phyloP scores from a whole-genome alignment of 1,140 invertebrate species.

The Carposina sasakii region DNA sequence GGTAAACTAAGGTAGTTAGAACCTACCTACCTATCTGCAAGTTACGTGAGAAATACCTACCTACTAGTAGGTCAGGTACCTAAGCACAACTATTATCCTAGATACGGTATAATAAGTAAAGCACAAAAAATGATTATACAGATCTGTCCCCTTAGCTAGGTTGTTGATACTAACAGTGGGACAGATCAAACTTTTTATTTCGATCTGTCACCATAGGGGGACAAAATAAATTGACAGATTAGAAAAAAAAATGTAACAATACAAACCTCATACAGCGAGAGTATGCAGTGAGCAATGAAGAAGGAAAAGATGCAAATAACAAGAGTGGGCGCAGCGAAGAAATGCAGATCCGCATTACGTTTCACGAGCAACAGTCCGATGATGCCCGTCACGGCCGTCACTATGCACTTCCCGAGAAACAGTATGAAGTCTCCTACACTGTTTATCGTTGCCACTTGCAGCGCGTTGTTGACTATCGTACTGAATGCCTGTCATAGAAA shows the following conservation, averaged over 20 bases:
- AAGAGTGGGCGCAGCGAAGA: slow-evolving; percentile 89
- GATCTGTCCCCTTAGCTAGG: too few relatives aligned
- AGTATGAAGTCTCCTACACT: slow-evolving; percentile 95
- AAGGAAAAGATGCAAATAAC: slow-evolving; percentile 92
- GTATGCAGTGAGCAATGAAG: slow-evolving; percentile 93
- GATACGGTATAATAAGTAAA: too few relatives aligned
- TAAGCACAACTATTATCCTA: too few relatives aligned
- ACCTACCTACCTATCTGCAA: too few relatives aligned
- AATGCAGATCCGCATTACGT: slow-evolving; percentile 80
- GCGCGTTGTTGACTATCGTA: slow-evolving; percentile 85
- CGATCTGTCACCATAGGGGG: too few relatives aligned
- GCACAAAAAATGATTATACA: too few relatives aligned
- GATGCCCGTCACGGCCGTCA: slow-evolving; percentile 84
- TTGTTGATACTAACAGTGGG: too few relatives aligned
- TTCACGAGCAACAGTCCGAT: slow-evolving; percentile 83
- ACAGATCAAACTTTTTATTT: too few relatives aligned
- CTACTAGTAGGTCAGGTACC: too few relatives aligned
- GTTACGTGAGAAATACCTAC: too few relatives aligned
- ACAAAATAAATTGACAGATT: too few relatives aligned
- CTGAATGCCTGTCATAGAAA: slow-evolving; percentile 81
- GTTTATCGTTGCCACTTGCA: slow-evolving; percentile 94
- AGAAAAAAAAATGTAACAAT: slow-evolving; percentile 6
- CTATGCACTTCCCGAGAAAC: slow-evolving; percentile 93
- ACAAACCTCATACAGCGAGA: slow-evolving; percentile 93
- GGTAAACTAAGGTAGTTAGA: too few relatives aligned